Evolutionary conservation across 2,888 invertebrate genomes (phyloP).

Genomic region (Endotricha flammealis): DNA sequence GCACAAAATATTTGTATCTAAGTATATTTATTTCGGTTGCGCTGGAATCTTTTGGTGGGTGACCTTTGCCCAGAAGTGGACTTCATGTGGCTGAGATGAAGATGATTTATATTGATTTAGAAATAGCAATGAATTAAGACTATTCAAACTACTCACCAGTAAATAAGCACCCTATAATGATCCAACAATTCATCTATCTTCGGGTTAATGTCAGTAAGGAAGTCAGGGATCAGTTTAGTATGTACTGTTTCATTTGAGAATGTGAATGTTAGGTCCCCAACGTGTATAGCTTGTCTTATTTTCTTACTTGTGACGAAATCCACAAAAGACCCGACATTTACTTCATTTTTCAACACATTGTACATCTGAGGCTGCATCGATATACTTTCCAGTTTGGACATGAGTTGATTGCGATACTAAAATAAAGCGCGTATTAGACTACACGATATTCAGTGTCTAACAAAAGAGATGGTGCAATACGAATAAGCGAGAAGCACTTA

Average conservation of each 20-base stretch:
- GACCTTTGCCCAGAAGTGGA: no score
- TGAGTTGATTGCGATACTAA: constrained; percentile 39
- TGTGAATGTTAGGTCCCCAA: constrained; percentile 78
- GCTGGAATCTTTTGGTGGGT: no score
- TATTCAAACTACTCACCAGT: constrained; percentile 54
- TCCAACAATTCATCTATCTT: constrained; percentile 78
- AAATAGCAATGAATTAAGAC: no score
- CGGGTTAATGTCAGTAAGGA: constrained; percentile 81
- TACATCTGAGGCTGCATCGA: constrained; percentile 41
- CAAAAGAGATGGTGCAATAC: no score
- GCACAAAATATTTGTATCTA: no score
- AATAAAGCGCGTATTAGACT: no score
- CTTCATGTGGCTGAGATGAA: no score
- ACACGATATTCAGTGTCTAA: no score
- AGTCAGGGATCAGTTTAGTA: constrained; percentile 74
- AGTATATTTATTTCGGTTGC: no score
- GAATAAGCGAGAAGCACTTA: no score
- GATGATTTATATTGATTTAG: no score
- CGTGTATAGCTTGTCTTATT: constrained; percentile 82
- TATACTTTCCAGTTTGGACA: constrained; percentile 38
- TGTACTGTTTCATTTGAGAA: constrained; percentile 37
- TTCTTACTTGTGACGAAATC: constrained; percentile 75
- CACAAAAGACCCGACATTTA: constrained; percentile 59
- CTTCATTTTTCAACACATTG: constrained; percentile 52
- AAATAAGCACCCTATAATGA: constrained; percentile 83